Conservation (phyloP, 2,113 vertebrate genomes). For the Rhea pennata region DNA sequence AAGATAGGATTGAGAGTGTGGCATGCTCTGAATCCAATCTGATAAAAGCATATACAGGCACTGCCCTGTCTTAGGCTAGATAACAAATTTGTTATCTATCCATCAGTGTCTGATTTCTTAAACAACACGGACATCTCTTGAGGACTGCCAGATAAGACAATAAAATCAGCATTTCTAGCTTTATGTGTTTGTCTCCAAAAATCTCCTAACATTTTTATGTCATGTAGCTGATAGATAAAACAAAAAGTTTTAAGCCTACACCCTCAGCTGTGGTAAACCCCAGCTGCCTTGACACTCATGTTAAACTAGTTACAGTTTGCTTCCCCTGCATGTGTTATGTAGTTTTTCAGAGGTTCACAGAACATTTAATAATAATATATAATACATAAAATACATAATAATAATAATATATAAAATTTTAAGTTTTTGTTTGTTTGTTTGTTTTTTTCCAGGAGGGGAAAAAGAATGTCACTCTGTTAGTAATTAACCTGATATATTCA, state of each 20-base stretch:
- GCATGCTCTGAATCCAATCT: not conserved
- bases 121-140: accelerated
- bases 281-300: not conserved
- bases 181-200: not conserved
- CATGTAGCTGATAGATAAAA: not conserved
- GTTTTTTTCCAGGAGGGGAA: too few relatives aligned
- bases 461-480: not conserved
- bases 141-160: not conserved
- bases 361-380: not conserved
- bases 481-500: not conserved
- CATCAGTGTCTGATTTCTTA: not conserved
- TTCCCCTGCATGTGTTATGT: not conserved
- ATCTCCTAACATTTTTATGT: not conserved
- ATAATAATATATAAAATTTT: too few relatives aligned
- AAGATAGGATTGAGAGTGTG: not conserved
- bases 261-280: not conserved
- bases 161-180: not conserved
- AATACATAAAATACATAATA: too few relatives aligned
- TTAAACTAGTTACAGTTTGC: not conserved
- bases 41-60: not conserved
- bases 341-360: not conserved
- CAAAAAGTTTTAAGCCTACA: not conserved
- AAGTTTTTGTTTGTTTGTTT: too few relatives aligned
- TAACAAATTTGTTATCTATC: not conserved
- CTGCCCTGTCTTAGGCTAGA: accelerated